phyloP scores from a whole-genome alignment of 2,888 invertebrate genomes.

The Myopa tessellatipennis region DNA sequence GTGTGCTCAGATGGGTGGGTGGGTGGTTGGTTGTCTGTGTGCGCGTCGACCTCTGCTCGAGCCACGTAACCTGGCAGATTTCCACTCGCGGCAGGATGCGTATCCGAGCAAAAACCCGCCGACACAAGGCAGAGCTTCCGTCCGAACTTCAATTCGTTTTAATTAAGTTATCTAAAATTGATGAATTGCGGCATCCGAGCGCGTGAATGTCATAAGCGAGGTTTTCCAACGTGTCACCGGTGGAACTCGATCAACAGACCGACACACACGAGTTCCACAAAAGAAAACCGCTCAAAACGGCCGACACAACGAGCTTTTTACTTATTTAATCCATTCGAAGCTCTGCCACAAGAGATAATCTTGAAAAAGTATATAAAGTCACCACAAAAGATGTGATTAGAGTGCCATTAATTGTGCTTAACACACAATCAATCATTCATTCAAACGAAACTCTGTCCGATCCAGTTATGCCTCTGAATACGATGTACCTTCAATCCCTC shows the following conservation, averaged over 20 bases:
- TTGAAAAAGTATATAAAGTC: not conserved
- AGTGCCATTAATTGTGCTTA: no score
- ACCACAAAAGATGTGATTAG: no score
- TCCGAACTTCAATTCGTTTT: conserved; percentile 52
- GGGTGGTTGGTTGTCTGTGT: no score
- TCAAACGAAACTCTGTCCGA: no score
- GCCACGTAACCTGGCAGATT: no score
- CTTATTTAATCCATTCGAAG: not conserved
- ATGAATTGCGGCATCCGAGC: conserved; percentile 47
- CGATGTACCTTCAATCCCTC: no score
- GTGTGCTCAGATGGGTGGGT: no score
- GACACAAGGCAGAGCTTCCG: conserved; percentile 41
- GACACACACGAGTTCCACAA: not conserved
- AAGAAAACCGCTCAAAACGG: not conserved
- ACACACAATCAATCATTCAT: no score
- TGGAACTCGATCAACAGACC: not conserved
- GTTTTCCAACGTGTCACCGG: conserved; percentile 21
- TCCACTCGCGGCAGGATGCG: no score
- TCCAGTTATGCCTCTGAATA: no score
- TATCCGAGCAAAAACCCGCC: no score
- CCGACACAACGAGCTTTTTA: not conserved
- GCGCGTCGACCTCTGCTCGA: no score
- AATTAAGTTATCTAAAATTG: conserved; percentile 52
- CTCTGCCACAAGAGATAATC: not conserved
- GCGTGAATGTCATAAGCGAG: conserved; percentile 28